These are phyloP conservation scores for Recurvirostra avosetta DNA, from an alignment of 2,113 vertebrate species.

Conservation along the genomic window DNA sequence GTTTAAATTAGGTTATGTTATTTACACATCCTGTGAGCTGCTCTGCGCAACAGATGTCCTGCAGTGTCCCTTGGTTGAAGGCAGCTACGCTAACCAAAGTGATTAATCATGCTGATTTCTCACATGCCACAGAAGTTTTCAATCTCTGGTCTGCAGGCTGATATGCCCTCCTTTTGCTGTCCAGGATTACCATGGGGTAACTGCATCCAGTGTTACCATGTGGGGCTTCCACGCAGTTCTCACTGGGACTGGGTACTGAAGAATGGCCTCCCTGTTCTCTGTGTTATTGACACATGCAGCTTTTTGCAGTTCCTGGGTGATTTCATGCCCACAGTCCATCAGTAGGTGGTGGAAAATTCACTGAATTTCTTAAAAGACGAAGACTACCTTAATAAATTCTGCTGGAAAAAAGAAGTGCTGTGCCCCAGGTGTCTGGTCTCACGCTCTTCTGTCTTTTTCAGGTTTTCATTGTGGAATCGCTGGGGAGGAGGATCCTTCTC, in stretches of 20 bases:
- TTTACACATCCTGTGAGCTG: not conserved
- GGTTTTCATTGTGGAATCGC: constrained; percentile 88
- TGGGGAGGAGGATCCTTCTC: constrained; percentile 82
- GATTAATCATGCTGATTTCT: not conserved
- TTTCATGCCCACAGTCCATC: not conserved
- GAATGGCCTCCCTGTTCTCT: not conserved
- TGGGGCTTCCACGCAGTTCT: not conserved
- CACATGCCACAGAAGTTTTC: not conserved
- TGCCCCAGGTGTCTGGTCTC: not conserved
- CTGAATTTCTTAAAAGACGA: not conserved
- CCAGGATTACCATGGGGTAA: not conserved
- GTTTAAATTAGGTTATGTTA: too few relatives aligned
- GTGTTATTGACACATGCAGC: not conserved
- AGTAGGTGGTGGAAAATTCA: not conserved
- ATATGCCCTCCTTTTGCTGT: not conserved
- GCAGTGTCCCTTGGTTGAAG: not conserved
- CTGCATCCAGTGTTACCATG: not conserved
- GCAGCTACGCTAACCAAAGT: not conserved
- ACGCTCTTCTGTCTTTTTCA: not conserved
- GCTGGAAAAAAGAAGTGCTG: not conserved
- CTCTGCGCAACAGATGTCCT: accelerated
- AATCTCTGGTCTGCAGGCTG: not conserved
- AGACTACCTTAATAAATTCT: not conserved
- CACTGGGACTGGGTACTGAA: not conserved
- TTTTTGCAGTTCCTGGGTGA: not conserved